Percentiles rank a stretch among this genome's conserved stretches.
phyloP scores from a whole-genome alignment of 1,140 invertebrate genomes.

The Atta texana region DNA sequence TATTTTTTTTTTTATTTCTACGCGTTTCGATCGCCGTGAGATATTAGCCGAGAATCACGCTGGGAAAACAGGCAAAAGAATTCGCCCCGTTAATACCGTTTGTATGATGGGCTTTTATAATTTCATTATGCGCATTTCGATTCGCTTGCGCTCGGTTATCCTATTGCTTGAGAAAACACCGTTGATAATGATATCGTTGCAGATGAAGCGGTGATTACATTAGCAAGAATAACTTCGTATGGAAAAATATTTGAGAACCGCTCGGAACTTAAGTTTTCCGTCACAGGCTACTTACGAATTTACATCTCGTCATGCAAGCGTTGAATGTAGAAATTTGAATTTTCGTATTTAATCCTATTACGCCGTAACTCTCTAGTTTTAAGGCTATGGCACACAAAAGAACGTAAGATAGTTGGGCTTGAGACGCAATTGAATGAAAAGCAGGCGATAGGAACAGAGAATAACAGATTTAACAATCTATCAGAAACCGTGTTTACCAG shows the following conservation, averaged over 20 bases:
- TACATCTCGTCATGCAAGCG: constrained; percentile 2
- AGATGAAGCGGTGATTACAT: constrained; percentile 21
- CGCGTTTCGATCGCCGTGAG: constrained; percentile 56
- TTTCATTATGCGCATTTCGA: constrained; percentile 25
- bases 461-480: too few relatives aligned
- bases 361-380: constrained; percentile 1
- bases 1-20: constrained; percentile 50
- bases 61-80: constrained; percentile 49
- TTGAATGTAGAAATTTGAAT: constrained; percentile 28
- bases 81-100: constrained; percentile 37
- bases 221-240: background rate
- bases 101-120: constrained; percentile 43
- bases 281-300: constrained; percentile 10
- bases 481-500: too few relatives aligned
- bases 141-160: background rate
- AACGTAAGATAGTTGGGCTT: too few relatives aligned
- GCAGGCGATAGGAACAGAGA: too few relatives aligned
- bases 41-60: constrained; percentile 59
- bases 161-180: constrained; percentile 34
- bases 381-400: too few relatives aligned
- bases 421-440: too few relatives aligned
- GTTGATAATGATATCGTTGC: background rate
- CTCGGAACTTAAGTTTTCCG: constrained; percentile 16
- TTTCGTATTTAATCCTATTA: background rate
- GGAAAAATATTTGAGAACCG: constrained; percentile 6